Evolutionary conservation across 2,113 vertebrate genomes (phyloP).

Genomic region (Pogona vitticeps): DNA sequence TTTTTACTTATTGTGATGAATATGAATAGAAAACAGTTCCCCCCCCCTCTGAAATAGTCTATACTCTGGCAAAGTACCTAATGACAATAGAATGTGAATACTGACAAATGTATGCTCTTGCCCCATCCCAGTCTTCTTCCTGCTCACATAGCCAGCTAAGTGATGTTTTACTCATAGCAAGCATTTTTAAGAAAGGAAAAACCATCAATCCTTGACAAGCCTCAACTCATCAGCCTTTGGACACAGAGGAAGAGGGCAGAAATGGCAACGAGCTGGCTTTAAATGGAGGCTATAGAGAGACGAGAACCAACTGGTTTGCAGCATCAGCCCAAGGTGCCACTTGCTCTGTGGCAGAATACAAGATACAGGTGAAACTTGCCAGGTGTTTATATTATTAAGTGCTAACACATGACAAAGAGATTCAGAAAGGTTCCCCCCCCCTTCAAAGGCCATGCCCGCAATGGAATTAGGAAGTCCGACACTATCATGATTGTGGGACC

Average conservation of each 20-base stretch:
- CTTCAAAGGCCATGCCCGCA: not conserved
- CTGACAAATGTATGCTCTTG: not conserved
- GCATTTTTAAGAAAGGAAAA: not conserved
- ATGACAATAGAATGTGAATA: conserved; percentile 18
- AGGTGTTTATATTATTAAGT: too few species aligned
- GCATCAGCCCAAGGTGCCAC: conserved; percentile 10
- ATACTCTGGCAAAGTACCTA: conserved; percentile 12
- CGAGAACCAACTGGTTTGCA: not conserved
- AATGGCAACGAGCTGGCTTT: not conserved
- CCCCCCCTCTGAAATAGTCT: conserved; percentile 32
- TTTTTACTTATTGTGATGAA: conserved; percentile 42
- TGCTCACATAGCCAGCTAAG: conserved; percentile 7
- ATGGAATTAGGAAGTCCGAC: not conserved
- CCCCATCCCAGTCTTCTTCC: accelerated
- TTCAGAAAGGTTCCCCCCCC: too few species aligned
- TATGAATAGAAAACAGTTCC: not conserved
- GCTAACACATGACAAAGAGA: not conserved
- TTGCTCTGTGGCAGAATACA: not conserved
- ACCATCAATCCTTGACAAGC: conserved; percentile 19
- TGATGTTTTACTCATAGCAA: not conserved
- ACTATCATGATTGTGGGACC: not conserved
- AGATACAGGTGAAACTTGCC: not conserved
- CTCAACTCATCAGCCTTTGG: not conserved
- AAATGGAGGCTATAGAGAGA: not conserved
- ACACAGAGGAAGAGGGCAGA: conserved; percentile 3